Evolutionary conservation across 2,797 vertebrate genomes (phyloP).

Genomic region (Sebastes trivittatus): DNA sequence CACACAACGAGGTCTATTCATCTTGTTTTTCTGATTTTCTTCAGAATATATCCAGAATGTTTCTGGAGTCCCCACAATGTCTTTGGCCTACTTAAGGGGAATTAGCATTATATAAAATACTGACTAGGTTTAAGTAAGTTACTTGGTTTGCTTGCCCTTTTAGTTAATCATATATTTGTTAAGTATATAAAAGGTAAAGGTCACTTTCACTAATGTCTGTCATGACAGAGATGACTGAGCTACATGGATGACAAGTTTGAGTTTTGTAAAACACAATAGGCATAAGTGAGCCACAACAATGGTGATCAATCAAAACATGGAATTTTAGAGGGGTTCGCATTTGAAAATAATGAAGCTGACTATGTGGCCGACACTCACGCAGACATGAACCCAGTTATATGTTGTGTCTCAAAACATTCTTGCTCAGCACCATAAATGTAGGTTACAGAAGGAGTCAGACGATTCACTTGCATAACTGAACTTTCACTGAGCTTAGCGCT

Average conservation of each 20-base stretch:
- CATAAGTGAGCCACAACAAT: background rate
- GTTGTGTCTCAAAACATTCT: background rate
- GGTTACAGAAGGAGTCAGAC: constrained; percentile 10
- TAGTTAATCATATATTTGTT: background rate
- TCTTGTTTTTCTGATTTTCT: background rate
- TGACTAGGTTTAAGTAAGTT: background rate
- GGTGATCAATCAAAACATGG: background rate
- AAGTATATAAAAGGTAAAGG: background rate
- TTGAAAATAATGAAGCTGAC: background rate
- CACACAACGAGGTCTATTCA: background rate
- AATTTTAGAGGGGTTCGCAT: background rate
- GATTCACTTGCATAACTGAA: constrained; percentile 30
- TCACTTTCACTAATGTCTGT: background rate
- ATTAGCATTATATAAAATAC: background rate
- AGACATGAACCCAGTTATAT: background rate
- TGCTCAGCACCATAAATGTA: constrained; percentile 9
- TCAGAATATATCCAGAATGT: background rate
- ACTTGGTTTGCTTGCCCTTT: background rate
- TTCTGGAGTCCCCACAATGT: background rate
- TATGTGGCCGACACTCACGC: background rate
- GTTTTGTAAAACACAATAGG: too few species aligned
- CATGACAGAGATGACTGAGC: background rate
- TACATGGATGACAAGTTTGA: background rate
- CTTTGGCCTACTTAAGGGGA: background rate
- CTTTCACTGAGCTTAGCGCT: background rate